phyloP scores from a whole-genome alignment of 2,113 vertebrate genomes.

The Pseudorasbora parva region DNA sequence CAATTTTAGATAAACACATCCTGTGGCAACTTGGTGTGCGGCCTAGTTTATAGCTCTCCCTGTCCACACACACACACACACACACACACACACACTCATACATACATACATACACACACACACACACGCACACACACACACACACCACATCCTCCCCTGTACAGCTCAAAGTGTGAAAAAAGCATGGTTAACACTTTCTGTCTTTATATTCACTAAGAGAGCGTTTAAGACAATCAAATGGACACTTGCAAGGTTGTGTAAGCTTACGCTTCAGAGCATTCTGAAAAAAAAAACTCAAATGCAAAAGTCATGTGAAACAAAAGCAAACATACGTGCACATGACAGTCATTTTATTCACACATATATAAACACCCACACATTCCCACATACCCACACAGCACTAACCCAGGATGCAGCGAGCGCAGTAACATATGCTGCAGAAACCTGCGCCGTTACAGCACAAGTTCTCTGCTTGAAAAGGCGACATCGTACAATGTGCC shows the following conservation, averaged over 20 bases:
- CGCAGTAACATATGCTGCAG: neutral
- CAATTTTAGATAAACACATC: conserved; percentile 60
- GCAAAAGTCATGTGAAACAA: neutral
- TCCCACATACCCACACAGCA: conserved; percentile 12
- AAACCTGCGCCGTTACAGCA: neutral
- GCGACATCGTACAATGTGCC: neutral
- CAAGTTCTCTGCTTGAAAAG: neutral
- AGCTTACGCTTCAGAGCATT: conserved; percentile 1
- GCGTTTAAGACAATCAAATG: conserved; percentile 38
- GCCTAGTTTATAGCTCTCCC: conserved; percentile 52
- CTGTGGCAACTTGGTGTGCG: conserved; percentile 55
- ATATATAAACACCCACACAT: conserved; percentile 6
- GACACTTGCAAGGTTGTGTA: conserved; percentile 37
- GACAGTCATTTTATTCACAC: neutral
- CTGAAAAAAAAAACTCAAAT: neutral
- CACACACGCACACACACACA: neutral
- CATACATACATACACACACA: conserved; percentile 48
- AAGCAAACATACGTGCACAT: neutral
- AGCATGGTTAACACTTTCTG: conserved; percentile 48
- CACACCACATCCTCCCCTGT: conserved; percentile 57
- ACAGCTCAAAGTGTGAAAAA: conserved; percentile 49
- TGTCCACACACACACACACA: conserved; percentile 43
- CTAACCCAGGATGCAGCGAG: conserved; percentile 35
- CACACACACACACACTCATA: conserved; percentile 42
- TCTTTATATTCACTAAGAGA: conserved; percentile 41